These are phyloP conservation scores for Apogon hyalosoma DNA, from an alignment of 2,797 vertebrate genomes.

Conservation along the genomic window DNA sequence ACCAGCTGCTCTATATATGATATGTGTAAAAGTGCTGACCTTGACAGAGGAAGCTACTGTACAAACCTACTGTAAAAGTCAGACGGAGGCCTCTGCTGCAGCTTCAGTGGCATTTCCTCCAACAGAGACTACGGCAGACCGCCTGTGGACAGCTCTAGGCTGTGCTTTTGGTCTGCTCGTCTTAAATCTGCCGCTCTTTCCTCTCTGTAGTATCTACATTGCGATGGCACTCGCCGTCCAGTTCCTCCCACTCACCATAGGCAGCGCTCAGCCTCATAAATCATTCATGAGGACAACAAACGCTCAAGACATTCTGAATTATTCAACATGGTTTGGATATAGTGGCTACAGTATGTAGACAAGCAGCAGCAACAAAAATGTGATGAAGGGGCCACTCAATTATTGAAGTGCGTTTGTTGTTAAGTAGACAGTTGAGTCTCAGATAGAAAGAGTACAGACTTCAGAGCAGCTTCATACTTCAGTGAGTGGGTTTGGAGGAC, in stretches of 20 bases:
- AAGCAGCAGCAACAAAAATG: conserved; percentile 42
- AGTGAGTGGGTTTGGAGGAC: conserved; percentile 21
- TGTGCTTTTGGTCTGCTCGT: conserved; percentile 35
- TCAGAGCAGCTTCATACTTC: not conserved
- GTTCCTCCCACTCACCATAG: conserved; percentile 46
- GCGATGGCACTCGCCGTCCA: conserved; percentile 30
- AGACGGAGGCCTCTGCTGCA: conserved; percentile 31
- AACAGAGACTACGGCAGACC: conserved; percentile 14
- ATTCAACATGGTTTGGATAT: conserved; percentile 68
- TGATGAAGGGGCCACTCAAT: conserved; percentile 48
- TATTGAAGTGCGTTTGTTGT: conserved; percentile 53
- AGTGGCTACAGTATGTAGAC: conserved; percentile 25
- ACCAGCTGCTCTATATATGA: conserved; percentile 6
- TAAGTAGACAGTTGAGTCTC: conserved; percentile 22
- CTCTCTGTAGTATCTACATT: conserved; percentile 17
- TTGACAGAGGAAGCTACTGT: conserved; percentile 27
- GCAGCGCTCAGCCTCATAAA: conserved; percentile 60
- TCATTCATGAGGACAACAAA: conserved; percentile 69
- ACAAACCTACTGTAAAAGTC: not conserved
- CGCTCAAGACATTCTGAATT: conserved; percentile 68
- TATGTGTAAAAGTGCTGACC: conserved; percentile 15
- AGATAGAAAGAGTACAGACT: conserved; percentile 26
- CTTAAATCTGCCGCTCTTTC: conserved; percentile 49
- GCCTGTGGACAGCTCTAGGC: conserved; percentile 51
- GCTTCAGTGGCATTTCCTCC: conserved; percentile 2